Conservation (phyloP, 2,888 invertebrate genomes). For the Meteorus colon region DNA sequence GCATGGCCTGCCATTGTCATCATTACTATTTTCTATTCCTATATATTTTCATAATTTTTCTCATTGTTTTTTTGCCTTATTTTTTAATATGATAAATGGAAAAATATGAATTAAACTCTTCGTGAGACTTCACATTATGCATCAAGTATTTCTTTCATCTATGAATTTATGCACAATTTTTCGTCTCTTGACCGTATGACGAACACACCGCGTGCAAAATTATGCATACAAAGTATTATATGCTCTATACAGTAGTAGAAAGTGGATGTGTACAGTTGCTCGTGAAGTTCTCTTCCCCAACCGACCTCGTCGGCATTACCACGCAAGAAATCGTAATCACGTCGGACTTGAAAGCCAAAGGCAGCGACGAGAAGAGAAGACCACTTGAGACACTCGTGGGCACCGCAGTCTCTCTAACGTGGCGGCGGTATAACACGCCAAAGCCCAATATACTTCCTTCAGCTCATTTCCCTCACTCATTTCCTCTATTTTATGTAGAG, state of each 20-base stretch:
- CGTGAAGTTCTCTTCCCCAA: conserved; percentile 5
- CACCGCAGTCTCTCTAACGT: conserved; percentile 2
- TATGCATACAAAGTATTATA: background rate
- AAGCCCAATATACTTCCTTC: conserved; percentile 5
- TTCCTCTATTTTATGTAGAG: conserved; percentile 7
- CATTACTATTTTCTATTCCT: background rate
- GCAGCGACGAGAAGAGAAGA: conserved; percentile 16
- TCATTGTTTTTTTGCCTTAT: background rate
- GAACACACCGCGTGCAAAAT: background rate
- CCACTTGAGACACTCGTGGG: conserved; percentile 33
- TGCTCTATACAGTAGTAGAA: background rate
- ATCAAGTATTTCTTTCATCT: background rate
- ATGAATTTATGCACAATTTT: background rate
- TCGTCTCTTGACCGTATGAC: conserved; percentile 6
- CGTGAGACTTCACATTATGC: background rate
- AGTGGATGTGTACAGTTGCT: conserved; percentile 3
- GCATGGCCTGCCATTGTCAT: conserved; percentile 7
- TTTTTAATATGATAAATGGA: background rate
- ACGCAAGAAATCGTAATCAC: conserved; percentile 35
- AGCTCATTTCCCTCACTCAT: conserved; percentile 6
- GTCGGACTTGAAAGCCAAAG: conserved; percentile 33
- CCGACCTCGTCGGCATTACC: background rate
- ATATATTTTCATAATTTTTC: background rate
- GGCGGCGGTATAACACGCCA: conserved; percentile 12
- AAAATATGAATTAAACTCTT: background rate